Evolutionary conservation across 1,140 invertebrate species (phyloP).

Genomic region (Lucilia sericata): DNA sequence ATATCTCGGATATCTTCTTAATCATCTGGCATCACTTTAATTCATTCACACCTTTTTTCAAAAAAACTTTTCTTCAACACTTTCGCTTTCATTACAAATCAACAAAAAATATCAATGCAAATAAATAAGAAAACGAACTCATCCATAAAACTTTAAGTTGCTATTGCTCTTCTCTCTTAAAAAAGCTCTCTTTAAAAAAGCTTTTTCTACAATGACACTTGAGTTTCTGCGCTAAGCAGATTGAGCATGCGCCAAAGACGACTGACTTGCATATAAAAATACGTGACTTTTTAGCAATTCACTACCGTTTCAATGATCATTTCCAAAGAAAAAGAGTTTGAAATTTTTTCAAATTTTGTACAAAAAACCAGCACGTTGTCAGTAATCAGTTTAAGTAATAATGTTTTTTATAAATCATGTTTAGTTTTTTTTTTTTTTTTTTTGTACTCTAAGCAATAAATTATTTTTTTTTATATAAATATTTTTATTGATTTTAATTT

Average conservation of each 20-base stretch:
- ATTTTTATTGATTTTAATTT: neutral
- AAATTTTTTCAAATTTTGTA: neutral
- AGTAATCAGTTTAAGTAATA: too few relatives aligned
- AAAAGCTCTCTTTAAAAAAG: neutral
- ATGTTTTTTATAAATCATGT: too few relatives aligned
- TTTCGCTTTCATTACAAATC: slow-evolving; percentile 39
- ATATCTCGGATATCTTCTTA: neutral
- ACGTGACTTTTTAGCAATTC: slow-evolving; percentile 33
- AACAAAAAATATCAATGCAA: neutral
- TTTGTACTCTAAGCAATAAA: too few relatives aligned
- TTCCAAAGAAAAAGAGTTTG: neutral
- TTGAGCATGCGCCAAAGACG: slow-evolving; percentile 22
- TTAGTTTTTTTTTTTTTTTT: too few relatives aligned
- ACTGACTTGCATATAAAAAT: neutral
- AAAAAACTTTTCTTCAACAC: neutral
- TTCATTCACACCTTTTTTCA: neutral
- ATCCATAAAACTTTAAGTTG: neutral
- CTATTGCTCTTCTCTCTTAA: neutral
- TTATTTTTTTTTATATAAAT: neutral
- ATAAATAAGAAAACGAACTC: neutral
- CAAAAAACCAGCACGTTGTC: too few relatives aligned
- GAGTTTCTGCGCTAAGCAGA: neutral
- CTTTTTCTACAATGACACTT: neutral
- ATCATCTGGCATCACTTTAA: neutral
- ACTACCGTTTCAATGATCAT: neutral